A percentile compares a stretch with the other conserved stretches of the same genome.
These are phyloP conservation scores for Physocephala rufipes DNA, from an alignment of 2,888 invertebrate species.

Conservation along the genomic window DNA sequence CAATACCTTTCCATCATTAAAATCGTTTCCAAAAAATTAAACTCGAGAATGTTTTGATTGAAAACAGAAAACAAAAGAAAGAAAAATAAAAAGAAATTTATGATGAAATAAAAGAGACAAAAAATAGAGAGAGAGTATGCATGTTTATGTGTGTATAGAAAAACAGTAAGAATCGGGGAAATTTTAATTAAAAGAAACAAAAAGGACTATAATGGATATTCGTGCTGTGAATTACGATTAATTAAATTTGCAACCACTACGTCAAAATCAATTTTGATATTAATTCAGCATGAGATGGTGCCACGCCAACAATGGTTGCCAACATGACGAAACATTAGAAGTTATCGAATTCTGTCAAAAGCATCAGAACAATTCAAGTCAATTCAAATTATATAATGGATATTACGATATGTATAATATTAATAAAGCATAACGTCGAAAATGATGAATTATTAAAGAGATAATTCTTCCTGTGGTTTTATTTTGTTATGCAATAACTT, in stretches of 20 bases:
- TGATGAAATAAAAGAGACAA: neutral
- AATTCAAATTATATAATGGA: too few species aligned
- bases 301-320: too few species aligned
- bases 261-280: neutral
- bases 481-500: too few species aligned
- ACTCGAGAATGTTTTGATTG: neutral
- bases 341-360: too few species aligned
- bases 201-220: neutral
- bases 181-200: slow-evolving; percentile 8
- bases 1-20: neutral
- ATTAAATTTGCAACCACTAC: neutral
- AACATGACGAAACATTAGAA: too few species aligned
- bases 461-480: too few species aligned
- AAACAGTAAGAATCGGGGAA: neutral
- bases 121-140: slow-evolving; percentile 6
- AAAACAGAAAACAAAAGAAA: neutral
- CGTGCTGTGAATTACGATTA: neutral
- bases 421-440: too few species aligned
- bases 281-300: too few species aligned
- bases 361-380: too few species aligned
- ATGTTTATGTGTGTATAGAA: too few species aligned
- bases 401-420: too few species aligned
- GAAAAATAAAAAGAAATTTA: neutral
- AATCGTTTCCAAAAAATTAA: neutral
- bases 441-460: too few species aligned